Evolutionary conservation across 2,797 vertebrate genomes (phyloP).

Genomic region (Acridotheres tristis): DNA sequence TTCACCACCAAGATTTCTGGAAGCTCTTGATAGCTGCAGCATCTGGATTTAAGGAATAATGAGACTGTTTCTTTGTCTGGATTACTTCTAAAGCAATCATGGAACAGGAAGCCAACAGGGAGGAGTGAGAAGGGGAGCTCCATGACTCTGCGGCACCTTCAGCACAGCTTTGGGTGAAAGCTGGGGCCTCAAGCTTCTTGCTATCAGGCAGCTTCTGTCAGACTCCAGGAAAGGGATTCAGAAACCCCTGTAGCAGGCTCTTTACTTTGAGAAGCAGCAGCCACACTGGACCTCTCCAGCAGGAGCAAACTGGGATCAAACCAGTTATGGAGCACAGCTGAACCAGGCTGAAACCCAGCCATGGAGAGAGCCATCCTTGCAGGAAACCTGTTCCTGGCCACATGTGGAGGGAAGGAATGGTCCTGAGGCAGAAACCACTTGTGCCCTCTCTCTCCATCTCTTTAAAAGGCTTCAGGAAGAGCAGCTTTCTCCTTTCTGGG

Average conservation of each 20-base stretch:
- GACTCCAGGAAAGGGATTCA: neutral
- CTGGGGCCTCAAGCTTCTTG: neutral
- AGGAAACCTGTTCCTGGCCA: neutral
- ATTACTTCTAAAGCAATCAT: neutral
- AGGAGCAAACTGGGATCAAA: neutral
- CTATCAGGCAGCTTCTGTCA: neutral
- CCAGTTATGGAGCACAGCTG: neutral
- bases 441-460: neutral
- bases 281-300: neutral
- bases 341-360: neutral
- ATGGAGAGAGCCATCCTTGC: neutral
- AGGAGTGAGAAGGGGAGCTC: neutral
- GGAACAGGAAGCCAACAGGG: neutral
- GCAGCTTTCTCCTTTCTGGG: neutral
- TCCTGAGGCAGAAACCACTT: neutral
- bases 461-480: neutral
- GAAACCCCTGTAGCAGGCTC: neutral
- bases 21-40: neutral
- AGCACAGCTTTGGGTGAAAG: neutral
- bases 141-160: rapidly evolving
- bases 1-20: neutral
- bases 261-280: neutral
- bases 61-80: neutral
- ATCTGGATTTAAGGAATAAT: neutral
- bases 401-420: neutral